Evolutionary conservation across 2,888 invertebrate species (phyloP).

Genomic region (Harmothoe impar): DNA sequence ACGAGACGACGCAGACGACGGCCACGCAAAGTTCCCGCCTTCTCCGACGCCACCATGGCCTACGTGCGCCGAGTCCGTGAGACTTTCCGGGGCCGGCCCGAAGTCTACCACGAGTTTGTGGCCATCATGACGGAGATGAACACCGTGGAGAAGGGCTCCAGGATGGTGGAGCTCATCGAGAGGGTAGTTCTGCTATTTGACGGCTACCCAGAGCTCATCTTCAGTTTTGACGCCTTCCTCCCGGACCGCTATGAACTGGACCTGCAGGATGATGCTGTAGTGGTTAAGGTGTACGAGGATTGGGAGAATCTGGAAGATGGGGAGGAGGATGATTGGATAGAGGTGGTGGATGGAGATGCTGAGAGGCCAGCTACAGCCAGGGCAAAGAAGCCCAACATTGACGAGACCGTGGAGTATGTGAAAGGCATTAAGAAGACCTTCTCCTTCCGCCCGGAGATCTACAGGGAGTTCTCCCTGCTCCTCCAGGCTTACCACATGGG

Average conservation of each 20-base stretch:
- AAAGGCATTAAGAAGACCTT: conserved; percentile 64
- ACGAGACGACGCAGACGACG: neutral
- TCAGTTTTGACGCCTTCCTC: conserved; percentile 67
- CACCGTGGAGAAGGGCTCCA: neutral
- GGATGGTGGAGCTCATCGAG: conserved; percentile 65
- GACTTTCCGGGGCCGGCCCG: conserved; percentile 52
- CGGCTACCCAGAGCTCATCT: conserved; percentile 68
- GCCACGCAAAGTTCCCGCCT: neutral
- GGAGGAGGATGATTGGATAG: neutral
- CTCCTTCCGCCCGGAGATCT: conserved; percentile 60
- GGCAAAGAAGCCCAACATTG: neutral
- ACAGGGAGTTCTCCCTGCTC: conserved; percentile 65
- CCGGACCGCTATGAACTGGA: conserved; percentile 67
- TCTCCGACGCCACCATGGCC: conserved; percentile 22
- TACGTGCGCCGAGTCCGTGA: conserved; percentile 29
- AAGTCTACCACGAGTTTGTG: conserved; percentile 64
- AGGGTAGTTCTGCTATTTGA: conserved; percentile 66
- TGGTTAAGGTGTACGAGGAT: conserved; percentile 68
- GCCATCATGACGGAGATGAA: conserved; percentile 59
- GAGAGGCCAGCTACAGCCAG: neutral
- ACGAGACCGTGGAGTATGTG: conserved; percentile 64
- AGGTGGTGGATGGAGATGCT: neutral
- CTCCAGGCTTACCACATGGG: conserved; percentile 64
- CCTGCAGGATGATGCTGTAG: conserved; percentile 70
- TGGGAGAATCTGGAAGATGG: neutral